Conservation (phyloP, 2,888 invertebrate species). For the Eupithecia pulchellata region DNA sequence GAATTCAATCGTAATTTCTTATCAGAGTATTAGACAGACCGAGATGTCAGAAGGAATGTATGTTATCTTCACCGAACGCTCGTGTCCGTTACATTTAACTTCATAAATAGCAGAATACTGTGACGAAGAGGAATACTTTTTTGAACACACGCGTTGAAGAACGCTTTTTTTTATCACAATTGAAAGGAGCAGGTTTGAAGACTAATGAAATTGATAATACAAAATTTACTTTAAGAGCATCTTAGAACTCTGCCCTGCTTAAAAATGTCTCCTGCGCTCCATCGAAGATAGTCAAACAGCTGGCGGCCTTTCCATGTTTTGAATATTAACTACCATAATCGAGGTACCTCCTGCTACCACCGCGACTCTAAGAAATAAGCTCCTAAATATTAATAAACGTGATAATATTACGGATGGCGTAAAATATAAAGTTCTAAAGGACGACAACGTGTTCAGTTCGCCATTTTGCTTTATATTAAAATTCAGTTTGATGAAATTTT, state of each 20-base stretch:
- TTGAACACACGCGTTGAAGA: too few species aligned
- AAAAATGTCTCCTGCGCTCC: slow-evolving; percentile 62
- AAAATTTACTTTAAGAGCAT: slow-evolving; percentile 58
- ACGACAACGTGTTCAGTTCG: slow-evolving; percentile 14
- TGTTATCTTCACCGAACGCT: too few species aligned
- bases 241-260: slow-evolving; percentile 58
- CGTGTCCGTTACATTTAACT: not conserved
- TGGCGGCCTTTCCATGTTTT: slow-evolving; percentile 63
- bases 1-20: too few species aligned
- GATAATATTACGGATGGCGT: slow-evolving; percentile 40
- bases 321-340: slow-evolving; percentile 70
- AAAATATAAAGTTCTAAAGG: slow-evolving; percentile 35
- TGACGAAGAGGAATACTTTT: not conserved
- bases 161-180: too few species aligned
- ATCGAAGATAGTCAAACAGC: slow-evolving; percentile 73
- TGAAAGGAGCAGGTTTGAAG: not conserved
- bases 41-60: too few species aligned
- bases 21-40: too few species aligned
- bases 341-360: slow-evolving; percentile 51
- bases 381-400: slow-evolving; percentile 46
- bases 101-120: not conserved
- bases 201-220: slow-evolving; percentile 57
- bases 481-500: slow-evolving; percentile 27
- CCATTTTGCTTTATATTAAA: slow-evolving; percentile 21
- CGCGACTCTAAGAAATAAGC: slow-evolving; percentile 43